A percentile compares a stretch with the other conserved stretches of the same genome.
Evolutionary conservation across 2,113 vertebrate species (phyloP).

Genomic region (Blennius ocellaris): DNA sequence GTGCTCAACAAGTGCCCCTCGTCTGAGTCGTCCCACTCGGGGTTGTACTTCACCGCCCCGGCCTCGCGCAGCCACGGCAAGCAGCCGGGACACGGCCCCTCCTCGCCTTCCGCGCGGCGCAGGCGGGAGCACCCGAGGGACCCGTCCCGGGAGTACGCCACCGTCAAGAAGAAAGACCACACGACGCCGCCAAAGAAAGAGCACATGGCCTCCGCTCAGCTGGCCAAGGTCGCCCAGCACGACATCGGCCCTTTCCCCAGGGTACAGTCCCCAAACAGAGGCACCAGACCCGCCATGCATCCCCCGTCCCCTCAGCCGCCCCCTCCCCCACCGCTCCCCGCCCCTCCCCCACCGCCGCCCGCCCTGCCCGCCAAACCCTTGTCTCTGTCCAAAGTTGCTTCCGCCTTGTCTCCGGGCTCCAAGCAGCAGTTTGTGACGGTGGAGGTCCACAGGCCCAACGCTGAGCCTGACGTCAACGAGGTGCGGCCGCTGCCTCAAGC

Average conservation of each 20-base stretch:
- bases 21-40: constrained; percentile 88
- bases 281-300: constrained; percentile 64
- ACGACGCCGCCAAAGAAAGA: constrained; percentile 75
- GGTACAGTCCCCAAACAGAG: constrained; percentile 89
- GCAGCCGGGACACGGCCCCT: constrained; percentile 48
- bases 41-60: constrained; percentile 88
- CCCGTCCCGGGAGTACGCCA: constrained; percentile 63
- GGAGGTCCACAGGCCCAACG: constrained; percentile 94
- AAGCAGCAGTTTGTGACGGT: constrained; percentile 95
- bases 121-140: constrained; percentile 60
- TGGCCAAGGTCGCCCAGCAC: constrained; percentile 86
- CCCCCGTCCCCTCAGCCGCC: constrained; percentile 61
- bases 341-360: constrained; percentile 39
- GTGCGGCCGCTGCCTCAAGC: constrained; percentile 92
- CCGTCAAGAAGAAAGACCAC: constrained; percentile 74
- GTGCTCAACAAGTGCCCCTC: constrained; percentile 85
- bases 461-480: constrained; percentile 96
- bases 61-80: constrained; percentile 65
- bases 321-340: constrained; percentile 63
- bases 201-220: constrained; percentile 75
- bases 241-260: constrained; percentile 92
- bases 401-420: constrained; percentile 60
- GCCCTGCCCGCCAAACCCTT: constrained; percentile 47
- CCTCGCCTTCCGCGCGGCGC: constrained; percentile 47
- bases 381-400: constrained; percentile 70